phyloP scores from a whole-genome alignment of 92 coral and sea anemone genomes.

The Epizoanthus ramosus region DNA sequence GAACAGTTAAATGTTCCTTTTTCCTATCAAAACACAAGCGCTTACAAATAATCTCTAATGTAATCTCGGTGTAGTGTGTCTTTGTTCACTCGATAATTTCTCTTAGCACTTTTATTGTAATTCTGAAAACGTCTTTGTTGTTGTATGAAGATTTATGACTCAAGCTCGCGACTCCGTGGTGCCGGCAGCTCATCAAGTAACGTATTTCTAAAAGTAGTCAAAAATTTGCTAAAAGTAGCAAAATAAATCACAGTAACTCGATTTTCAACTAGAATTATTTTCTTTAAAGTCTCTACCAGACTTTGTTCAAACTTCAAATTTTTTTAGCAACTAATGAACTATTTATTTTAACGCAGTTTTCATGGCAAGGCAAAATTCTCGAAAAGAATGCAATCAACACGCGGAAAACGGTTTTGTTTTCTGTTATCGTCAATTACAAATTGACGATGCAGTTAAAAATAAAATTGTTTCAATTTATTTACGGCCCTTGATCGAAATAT shows the following conservation, averaged over 20 bases:
- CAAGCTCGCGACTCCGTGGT: not conserved
- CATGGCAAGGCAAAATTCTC: slow-evolving; percentile 36
- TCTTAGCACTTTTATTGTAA: not conserved
- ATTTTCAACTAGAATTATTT: not conserved
- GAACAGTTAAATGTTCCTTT: not conserved
- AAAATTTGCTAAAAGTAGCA: not conserved
- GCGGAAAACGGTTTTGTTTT: not conserved
- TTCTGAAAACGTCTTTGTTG: too few relatives aligned
- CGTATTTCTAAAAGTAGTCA: not conserved
- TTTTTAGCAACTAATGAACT: slow-evolving; percentile 6
- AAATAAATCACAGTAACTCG: not conserved
- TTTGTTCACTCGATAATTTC: not conserved
- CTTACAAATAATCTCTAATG: not conserved
- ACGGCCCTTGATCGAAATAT: slow-evolving; percentile 28
- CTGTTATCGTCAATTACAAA: slow-evolving; percentile 16
- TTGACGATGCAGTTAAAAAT: slow-evolving; percentile 29
- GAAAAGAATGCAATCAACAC: slow-evolving; percentile 14
- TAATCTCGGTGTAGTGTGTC: not conserved
- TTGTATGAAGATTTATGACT: not conserved
- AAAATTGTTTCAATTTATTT: slow-evolving; percentile 2
- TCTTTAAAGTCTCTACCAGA: not conserved
- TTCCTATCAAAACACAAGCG: not conserved
- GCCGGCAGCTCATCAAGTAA: not conserved
- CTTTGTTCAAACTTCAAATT: slow-evolving; percentile 18
- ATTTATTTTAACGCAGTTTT: slow-evolving; percentile 27